phyloP scores from a whole-genome alignment of 2,888 invertebrate species.

The Drosophila algonquin region DNA sequence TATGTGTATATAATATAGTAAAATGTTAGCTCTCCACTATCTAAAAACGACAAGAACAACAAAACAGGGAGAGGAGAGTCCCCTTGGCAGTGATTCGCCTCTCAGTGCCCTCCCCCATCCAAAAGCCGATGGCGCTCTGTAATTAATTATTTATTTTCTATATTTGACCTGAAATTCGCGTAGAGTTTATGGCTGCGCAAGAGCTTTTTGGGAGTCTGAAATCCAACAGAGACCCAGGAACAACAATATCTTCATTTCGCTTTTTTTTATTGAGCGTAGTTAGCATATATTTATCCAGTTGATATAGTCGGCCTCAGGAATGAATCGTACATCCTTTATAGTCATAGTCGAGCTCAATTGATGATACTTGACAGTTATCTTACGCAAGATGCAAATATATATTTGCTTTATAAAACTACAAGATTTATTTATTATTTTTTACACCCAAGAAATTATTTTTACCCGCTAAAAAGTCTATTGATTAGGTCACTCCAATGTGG shows the following conservation, averaged over 20 bases:
- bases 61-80: conserved; percentile 2
- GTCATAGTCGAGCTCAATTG: neutral
- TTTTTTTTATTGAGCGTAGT: conserved; percentile 26
- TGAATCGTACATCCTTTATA: neutral
- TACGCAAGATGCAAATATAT: neutral
- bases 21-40: neutral
- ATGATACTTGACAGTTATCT: neutral
- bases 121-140: neutral
- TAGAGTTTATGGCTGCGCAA: neutral
- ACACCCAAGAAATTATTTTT: neutral
- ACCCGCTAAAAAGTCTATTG: too few species aligned
- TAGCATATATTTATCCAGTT: conserved; percentile 39
- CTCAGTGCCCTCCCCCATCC: neutral
- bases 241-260: conserved; percentile 32
- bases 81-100: conserved; percentile 1
- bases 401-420: neutral
- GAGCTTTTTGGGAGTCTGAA: conserved; percentile 28
- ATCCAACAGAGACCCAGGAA: conserved; percentile 38
- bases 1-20: conserved; percentile 11
- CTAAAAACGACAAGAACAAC: neutral
- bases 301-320: neutral
- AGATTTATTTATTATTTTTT: neutral
- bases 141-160: neutral
- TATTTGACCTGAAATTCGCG: conserved; percentile 21
- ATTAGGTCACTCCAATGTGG: too few species aligned